Base-by-base conservation (phyloP, 2,888 invertebrate species). In the Athalia rosae region DNA sequence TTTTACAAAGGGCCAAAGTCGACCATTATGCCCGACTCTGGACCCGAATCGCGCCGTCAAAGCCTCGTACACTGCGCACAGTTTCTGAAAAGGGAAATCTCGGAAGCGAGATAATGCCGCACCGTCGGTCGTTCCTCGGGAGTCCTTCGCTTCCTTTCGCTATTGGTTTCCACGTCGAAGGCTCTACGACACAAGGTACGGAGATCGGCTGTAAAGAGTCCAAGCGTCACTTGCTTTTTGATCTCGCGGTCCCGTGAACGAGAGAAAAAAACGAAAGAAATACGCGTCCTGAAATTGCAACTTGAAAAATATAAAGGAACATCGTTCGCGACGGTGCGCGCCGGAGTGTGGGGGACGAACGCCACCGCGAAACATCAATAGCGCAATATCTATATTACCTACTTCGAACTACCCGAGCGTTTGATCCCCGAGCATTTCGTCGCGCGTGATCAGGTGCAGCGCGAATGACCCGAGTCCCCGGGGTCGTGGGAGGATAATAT, bases 21-120 rank as follows among this genome's bases (percentile, higher is more conserved):
- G 74, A 74, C 74, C 74, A 74, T 74, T 74, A 74, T 74, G 58
- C 62, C 48, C 74, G 15, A 56, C 56, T 56, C 71, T 71, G 71
- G 71, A 71, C 71, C 71, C 58, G 58, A 71, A 71, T 58, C 50
- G 58, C 58, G 45, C 43, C 71, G 71, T 71, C 71, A 74, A 62
- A 74, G 74, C 61, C 71, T 15, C 43, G 13, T 8, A 8, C n/a
- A 13, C 15, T 71, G 71, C 58, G 56, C 71, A 45, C 45, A 43
- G 8, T 43, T 13, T 62, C 3, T 74, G 48, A 74, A 74, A 74
- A 50, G 74, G 48, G 62, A 74, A 74, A 74, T 74, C 74, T 74
- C 62, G 74, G 74, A 74, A 74, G 61, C 74, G 61, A 74, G 74
- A 74, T 74, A 74, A 71, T 74, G 48, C 64, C 43, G 15, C 4